phyloP scores from a whole-genome alignment of 1,140 invertebrate species.

The Cydia pomonella region DNA sequence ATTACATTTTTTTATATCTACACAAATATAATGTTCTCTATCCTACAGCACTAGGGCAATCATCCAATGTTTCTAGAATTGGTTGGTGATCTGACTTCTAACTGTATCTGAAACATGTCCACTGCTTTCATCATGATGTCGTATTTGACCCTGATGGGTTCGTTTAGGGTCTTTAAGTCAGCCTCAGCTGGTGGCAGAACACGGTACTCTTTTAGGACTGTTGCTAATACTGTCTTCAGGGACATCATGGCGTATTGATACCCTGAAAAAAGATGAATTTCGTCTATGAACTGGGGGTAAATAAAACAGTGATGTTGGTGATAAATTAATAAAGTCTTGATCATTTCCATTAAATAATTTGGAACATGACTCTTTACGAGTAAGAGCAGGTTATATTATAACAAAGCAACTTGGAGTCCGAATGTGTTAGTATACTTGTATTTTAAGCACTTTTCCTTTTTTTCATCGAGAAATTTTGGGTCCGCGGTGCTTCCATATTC shows the following conservation, averaged over 20 bases:
- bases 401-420: too few relatives aligned
- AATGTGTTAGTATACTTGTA: too few relatives aligned
- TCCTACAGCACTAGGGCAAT: neutral
- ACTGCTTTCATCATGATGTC: constrained; percentile 27
- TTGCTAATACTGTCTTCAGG: constrained; percentile 21
- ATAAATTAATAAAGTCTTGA: neutral
- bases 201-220: constrained; percentile 2
- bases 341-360: neutral
- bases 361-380: too few relatives aligned
- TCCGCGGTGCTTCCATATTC: too few relatives aligned
- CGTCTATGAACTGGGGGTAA: neutral
- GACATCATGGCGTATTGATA: constrained; percentile 32
- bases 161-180: neutral
- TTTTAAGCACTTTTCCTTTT: too few relatives aligned
- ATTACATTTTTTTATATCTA: too few relatives aligned
- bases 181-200: neutral
- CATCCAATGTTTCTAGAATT: neutral
- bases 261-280: constrained; percentile 9
- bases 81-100: neutral
- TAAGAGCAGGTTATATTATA: too few relatives aligned
- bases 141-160: constrained; percentile 11
- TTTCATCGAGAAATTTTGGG: too few relatives aligned
- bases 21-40: too few relatives aligned
- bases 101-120: constrained; percentile 9
- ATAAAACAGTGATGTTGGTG: neutral